Evolutionary conservation across 2,888 invertebrate genomes (phyloP), one percentile per base, ranked within the genome.

Genomic region (Plebejus melissa): DNA sequence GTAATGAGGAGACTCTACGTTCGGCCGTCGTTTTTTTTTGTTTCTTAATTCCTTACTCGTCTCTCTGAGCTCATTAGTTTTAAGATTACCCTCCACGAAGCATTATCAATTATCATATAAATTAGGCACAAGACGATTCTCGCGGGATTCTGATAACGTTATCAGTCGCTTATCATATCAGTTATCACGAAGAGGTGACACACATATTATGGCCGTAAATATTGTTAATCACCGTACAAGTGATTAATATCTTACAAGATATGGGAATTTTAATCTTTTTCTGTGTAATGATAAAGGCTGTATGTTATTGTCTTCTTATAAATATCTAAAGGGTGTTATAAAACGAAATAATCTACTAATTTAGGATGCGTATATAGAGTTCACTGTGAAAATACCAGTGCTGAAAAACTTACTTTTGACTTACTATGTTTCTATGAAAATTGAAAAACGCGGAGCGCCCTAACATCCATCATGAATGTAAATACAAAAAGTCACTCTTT

Each of bases 211-310:
- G 28, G 32, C 22, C 65, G 65, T 65, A 65, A 65, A 65, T 60
- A 22, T 60, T 32, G 13, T 65, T 65, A 13, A 32, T 65, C 60
- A 28, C 60, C 22, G 22, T 60, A 60, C 28, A 28, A 60, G 60
- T 28, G 60, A 60, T 60, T 60, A 60, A 60, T 60, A 60, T 60
- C 28, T 28, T 60, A 60, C 60, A 28, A 60, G 60, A 60, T 60
- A 60, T 60, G 28, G 28, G 7, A 28, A 22, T 58, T 28, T 60
- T 60, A 28, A 60, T 28, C 60, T 60, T 9, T 60, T 60, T 60
- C 60, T 60, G 28, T 28, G 60, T 22, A 60, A 22, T 7, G 60
- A 60, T 60, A 60, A 60, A 22, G 4, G 60, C 22, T 60, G 9
- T 3, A 60, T 9, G 28, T 60, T 9, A 28, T 60, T 28, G 28